phyloP scores from a whole-genome alignment of 1,140 invertebrate species.

The Dendroctonus ponderosae region DNA sequence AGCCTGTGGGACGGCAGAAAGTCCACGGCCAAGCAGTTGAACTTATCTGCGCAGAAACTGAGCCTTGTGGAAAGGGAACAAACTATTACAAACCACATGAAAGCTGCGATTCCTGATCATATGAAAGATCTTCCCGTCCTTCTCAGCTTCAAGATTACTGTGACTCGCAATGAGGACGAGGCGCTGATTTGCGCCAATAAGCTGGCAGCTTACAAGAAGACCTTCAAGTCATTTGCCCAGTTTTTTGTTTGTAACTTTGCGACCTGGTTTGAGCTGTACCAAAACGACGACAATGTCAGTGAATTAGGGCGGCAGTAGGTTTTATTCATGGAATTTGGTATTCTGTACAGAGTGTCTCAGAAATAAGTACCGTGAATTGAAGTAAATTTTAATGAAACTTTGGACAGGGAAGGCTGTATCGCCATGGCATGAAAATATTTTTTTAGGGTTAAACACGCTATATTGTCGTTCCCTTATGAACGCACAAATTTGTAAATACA shows the following conservation, averaged over 20 bases:
- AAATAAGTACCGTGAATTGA: too few relatives aligned
- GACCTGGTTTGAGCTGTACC: conserved; percentile 37
- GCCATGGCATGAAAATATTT: too few relatives aligned
- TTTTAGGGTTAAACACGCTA: too few relatives aligned
- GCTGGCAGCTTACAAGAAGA: conserved; percentile 31
- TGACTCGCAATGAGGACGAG: conserved; percentile 21
- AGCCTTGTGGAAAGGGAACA: conserved; percentile 27
- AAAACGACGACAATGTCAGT: conserved; percentile 25
- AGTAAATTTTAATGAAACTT: too few relatives aligned
- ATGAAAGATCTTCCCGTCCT: conserved; percentile 25
- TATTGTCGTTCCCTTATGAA: too few relatives aligned
- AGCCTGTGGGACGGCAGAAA: conserved; percentile 39
- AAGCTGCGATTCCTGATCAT: neutral
- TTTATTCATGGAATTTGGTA: too few relatives aligned
- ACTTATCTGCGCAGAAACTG: conserved; percentile 1
- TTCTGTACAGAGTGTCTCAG: too few relatives aligned
- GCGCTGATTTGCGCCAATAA: conserved; percentile 32
- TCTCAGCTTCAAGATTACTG: conserved; percentile 29
- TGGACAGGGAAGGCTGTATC: too few relatives aligned
- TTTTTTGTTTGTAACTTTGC: conserved; percentile 31
- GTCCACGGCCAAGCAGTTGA: conserved; percentile 25
- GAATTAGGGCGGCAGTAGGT: too few relatives aligned
- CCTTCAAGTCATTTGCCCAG: conserved; percentile 33
- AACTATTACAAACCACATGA: conserved; percentile 28
- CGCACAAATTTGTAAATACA: too few relatives aligned